Base-by-base conservation (phyloP, 1,140 invertebrate genomes). In the Drosophila mayri region DNA sequence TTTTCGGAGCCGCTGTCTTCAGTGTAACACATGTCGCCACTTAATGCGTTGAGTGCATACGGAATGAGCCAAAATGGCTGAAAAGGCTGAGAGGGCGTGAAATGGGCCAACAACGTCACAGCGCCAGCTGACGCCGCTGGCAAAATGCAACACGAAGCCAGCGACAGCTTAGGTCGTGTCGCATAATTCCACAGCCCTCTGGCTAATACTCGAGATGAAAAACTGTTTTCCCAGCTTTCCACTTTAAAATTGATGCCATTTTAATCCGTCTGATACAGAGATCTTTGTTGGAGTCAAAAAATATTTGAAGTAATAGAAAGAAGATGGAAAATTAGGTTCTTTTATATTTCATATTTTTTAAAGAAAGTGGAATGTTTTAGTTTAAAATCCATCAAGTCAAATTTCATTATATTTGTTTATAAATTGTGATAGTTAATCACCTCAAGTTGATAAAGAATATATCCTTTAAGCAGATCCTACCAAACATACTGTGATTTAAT, bases 21-120 rank as follows among this genome's bases (percentile, higher is more conserved):
- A 49, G 73, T 47, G 83, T 64, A 83, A 80, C 83, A 87, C 83
- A 87, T 87, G 84, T 87, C 67, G 84, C 83, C 83, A 88, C 84
- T 80, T 88, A 83, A 87, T 88, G 83, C 79, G 84, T 76, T 76
- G 67, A 76, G 67, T 79, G 83, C 79, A 87, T 87, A 72, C 83
- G 76, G 71, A 87, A 87, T 87, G 84, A 87, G 79, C 67, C 79
- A 66, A 81, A 74, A 81, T 74, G 61, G 65, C 22, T 40, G 40
- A 37, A 37, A 10, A 41, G 63, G 22, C 35, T 47, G 32, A 14
- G 47, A 25, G 46, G 32, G 46, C 35, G 35, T 40, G 52, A 72
- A 68, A 70, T 74, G 65, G 70, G 76, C 58, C 79, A 83, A 75
- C 70, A 79, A 37, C 18, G 61, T 43, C 28, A 40, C 75, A 78